Conservation (phyloP, 2,797 vertebrate genomes). For the Danionella dracula region DNA sequence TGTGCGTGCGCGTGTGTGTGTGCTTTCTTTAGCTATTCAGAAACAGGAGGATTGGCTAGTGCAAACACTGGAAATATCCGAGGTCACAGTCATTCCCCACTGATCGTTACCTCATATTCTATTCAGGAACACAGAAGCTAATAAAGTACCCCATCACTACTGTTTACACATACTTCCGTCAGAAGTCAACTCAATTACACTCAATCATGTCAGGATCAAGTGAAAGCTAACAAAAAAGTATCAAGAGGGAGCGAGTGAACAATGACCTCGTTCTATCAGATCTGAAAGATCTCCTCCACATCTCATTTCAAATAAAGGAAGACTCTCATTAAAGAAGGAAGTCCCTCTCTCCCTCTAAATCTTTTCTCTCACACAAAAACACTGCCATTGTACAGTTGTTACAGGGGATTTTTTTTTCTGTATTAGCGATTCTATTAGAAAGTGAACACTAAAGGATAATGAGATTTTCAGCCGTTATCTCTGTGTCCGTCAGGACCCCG, state of each 20-base stretch:
- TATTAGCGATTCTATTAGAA: conserved; percentile 99
- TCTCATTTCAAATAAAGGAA: conserved; percentile 81
- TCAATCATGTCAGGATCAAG: conserved; percentile 31
- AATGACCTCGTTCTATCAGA: conserved; percentile 65
- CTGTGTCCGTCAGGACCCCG: conserved; percentile 94
- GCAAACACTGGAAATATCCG: not conserved
- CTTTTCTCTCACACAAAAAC: conserved; percentile 61
- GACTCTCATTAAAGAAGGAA: conserved; percentile 64
- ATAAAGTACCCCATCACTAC: conserved; percentile 37
- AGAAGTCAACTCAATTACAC: conserved; percentile 35
- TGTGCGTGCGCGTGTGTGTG: no score
- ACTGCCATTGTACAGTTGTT: conserved; percentile 75
- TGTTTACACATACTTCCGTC: conserved; percentile 11
- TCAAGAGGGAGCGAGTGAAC: conserved; percentile 19
- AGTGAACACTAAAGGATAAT: conserved; percentile 99
- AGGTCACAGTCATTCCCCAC: conserved; percentile 1
- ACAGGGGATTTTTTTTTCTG: conserved; percentile 86
- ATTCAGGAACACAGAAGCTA: conserved; percentile 29
- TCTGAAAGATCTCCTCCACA: conserved; percentile 70
- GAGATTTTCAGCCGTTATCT: conserved; percentile 99
- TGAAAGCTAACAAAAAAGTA: conserved; percentile 21
- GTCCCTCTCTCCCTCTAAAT: conserved; percentile 60
- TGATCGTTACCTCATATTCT: conserved; percentile 28
- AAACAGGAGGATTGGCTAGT: conserved; percentile 9
- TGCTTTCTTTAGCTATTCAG: conserved; percentile 29